A percentile compares a stretch with the other conserved stretches of the same genome.
These are phyloP conservation scores for Gadus macrocephalus DNA, from an alignment of 2,113 vertebrate species.

Conservation along the genomic window DNA sequence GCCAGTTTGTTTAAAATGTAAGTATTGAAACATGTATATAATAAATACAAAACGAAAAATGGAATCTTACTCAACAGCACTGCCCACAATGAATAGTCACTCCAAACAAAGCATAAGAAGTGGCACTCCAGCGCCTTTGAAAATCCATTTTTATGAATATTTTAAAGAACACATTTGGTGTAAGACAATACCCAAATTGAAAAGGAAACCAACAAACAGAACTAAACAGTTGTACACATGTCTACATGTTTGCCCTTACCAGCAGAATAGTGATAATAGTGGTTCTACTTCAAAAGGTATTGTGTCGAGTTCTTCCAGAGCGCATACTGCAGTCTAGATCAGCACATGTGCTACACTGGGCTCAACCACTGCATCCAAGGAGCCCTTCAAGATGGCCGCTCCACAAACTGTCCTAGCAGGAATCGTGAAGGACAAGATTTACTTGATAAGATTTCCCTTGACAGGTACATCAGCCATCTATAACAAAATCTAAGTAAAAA, in stretches of 20 bases:
- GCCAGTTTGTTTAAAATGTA: slow-evolving; percentile 6
- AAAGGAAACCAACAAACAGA: slow-evolving; percentile 7
- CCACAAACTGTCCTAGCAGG: too few relatives aligned
- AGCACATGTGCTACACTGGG: slow-evolving; percentile 32
- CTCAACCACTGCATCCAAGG: too few relatives aligned
- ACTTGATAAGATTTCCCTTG: neutral
- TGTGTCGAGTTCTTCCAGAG: slow-evolving; percentile 48
- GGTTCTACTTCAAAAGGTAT: slow-evolving; percentile 47
- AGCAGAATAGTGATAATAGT: slow-evolving; percentile 27
- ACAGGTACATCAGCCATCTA: neutral
- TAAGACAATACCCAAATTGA: slow-evolving; percentile 40
- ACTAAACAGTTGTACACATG: slow-evolving; percentile 36
- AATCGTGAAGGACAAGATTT: too few relatives aligned
- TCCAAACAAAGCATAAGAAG: slow-evolving; percentile 48
- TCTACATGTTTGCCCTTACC: slow-evolving; percentile 23
- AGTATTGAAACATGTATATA: slow-evolving; percentile 50
- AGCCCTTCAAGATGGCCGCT: too few relatives aligned
- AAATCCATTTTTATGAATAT: slow-evolving; percentile 39
- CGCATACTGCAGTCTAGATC: slow-evolving; percentile 13
- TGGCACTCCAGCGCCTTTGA: slow-evolving; percentile 36
- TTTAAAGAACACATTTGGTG: slow-evolving; percentile 49
- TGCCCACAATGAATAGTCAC: slow-evolving; percentile 61
- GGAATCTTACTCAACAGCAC: slow-evolving; percentile 53
- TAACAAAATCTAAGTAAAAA: neutral
- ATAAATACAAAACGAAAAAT: slow-evolving; percentile 50